Evolutionary conservation across 2,888 invertebrate species (phyloP).

Genomic region (Agrochola circellaris): DNA sequence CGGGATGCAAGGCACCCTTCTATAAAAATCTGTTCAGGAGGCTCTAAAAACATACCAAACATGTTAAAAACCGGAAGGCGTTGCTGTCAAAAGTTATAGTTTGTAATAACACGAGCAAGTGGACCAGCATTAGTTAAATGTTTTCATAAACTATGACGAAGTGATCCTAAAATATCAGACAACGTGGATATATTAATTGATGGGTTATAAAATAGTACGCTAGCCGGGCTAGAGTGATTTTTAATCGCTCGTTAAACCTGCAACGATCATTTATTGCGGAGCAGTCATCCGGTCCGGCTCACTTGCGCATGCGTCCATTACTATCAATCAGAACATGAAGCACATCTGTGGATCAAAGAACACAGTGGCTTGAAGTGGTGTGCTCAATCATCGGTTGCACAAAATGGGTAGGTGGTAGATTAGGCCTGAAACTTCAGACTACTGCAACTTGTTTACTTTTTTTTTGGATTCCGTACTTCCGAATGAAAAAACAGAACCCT

Average conservation of each 20-base stretch:
- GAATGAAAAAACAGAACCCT: too few relatives aligned
- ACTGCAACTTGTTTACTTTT: neutral
- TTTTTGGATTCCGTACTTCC: neutral
- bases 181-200: conserved; percentile 74
- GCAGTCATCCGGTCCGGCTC: conserved; percentile 51
- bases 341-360: conserved; percentile 56
- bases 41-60: neutral
- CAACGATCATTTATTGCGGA: conserved; percentile 70
- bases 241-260: conserved; percentile 78
- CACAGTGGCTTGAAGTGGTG: conserved; percentile 35
- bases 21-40: neutral
- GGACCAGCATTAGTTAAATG: conserved; percentile 38
- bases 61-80: conserved; percentile 5
- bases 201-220: conserved; percentile 76
- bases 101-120: conserved; percentile 10
- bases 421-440: neutral
- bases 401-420: conserved; percentile 18
- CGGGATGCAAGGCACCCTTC: neutral
- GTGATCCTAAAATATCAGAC: conserved; percentile 66
- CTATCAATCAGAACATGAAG: conserved; percentile 58
- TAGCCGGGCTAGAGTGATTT: conserved; percentile 74
- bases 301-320: conserved; percentile 52
- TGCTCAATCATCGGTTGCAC: conserved; percentile 36
- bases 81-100: conserved; percentile 1
- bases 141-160: conserved; percentile 61